These are phyloP conservation scores for Ptychodera flava DNA, from an alignment of 35 echinoderm and acorn worm species.

Conservation along the genomic window DNA sequence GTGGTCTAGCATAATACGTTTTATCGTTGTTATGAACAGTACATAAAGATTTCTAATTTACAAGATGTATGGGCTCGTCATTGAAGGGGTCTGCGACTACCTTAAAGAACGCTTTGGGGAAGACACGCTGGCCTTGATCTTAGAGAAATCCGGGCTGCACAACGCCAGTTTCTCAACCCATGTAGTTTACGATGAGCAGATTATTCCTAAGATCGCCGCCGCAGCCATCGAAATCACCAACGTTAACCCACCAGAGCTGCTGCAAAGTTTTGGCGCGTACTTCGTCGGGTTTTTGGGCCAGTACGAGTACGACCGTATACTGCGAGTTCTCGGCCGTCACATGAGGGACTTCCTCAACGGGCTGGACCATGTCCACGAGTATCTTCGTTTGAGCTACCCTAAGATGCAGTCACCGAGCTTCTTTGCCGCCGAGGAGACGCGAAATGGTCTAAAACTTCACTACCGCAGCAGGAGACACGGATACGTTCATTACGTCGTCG, in stretches of 20 bases:
- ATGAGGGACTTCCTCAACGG: slow-evolving; percentile 92
- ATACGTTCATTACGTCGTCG: slow-evolving; percentile 72
- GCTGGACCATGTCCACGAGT: slow-evolving; percentile 88
- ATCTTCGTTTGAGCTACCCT: slow-evolving; percentile 91
- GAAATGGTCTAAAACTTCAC: slow-evolving; percentile 60
- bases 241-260: slow-evolving; percentile 36
- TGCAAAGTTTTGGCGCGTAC: slow-evolving; percentile 41
- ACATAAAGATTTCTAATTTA: too few relatives aligned
- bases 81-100: slow-evolving; percentile 77
- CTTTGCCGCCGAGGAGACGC: slow-evolving; percentile 68
- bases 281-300: slow-evolving; percentile 81
- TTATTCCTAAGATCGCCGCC: slow-evolving; percentile 63
- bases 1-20: too few relatives aligned
- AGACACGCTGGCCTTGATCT: slow-evolving; percentile 53
- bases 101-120: slow-evolving; percentile 79
- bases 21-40: too few relatives aligned
- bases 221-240: slow-evolving; percentile 49
- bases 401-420: slow-evolving; percentile 96
- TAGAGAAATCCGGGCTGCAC: slow-evolving; percentile 65
- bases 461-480: slow-evolving; percentile 63
- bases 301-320: slow-evolving; percentile 87
- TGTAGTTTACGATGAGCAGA: slow-evolving; percentile 84
- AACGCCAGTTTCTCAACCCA: slow-evolving; percentile 85
- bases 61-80: slow-evolving; percentile 85
- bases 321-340: slow-evolving; percentile 72